Conservation (phyloP, 2,888 invertebrate genomes). For the Leptinotarsa peninsularis region DNA sequence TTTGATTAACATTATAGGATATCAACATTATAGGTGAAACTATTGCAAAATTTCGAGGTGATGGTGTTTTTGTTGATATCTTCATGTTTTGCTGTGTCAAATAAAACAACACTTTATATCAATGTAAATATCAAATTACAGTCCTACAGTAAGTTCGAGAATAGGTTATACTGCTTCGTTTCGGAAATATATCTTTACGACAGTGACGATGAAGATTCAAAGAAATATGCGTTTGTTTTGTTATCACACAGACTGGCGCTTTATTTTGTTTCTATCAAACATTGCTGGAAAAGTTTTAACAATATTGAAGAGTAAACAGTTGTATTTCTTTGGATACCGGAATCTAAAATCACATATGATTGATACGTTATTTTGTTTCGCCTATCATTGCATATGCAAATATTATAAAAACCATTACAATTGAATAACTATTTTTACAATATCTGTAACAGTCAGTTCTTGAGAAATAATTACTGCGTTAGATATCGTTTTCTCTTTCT, state of each 20-base stretch:
- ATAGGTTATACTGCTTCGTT: neutral
- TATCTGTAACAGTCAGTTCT: neutral
- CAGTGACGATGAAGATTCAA: neutral
- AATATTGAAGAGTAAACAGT: neutral
- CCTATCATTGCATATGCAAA: too few species aligned
- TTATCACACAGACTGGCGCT: neutral
- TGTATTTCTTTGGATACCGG: too few species aligned
- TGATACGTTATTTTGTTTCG: too few species aligned
- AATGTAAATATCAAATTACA: conserved; percentile 11
- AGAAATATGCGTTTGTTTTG: neutral
- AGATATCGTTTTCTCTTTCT: neutral
- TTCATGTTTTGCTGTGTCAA: conserved; percentile 16
- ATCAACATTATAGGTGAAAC: neutral
- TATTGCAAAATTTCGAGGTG: conserved; percentile 1
- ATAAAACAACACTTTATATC: conserved; percentile 6
- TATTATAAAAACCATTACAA: too few species aligned
- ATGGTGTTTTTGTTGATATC: conserved; percentile 22
- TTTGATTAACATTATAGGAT: neutral
- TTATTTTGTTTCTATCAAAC: neutral
- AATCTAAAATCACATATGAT: too few species aligned
- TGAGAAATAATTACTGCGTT: neutral
- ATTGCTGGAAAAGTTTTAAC: neutral
- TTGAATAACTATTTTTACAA: too few species aligned
- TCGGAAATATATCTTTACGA: neutral
- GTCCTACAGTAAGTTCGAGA: neutral